Evolutionary conservation across 2,888 invertebrate species (phyloP).

Genomic region (Elmis aenea): DNA sequence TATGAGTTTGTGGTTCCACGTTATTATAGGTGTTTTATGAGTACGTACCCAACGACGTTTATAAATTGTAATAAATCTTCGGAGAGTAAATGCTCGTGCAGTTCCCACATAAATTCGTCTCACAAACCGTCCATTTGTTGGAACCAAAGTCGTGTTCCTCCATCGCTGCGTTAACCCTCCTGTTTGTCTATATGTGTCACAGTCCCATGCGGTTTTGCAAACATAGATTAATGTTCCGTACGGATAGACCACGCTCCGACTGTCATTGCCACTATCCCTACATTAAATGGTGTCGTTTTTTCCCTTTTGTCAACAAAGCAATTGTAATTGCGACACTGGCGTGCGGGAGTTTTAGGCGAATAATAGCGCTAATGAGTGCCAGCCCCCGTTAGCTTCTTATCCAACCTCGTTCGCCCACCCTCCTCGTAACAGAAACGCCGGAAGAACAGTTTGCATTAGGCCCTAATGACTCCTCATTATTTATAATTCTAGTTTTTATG

Average conservation of each 20-base stretch:
- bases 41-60: conserved; percentile 6
- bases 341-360: conserved; percentile 21
- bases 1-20: too few relatives aligned
- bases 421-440: conserved; percentile 9
- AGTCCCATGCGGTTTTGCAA: conserved; percentile 18
- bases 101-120: conserved; percentile 33
- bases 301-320: conserved; percentile 19
- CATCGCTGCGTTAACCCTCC: conserved; percentile 9
- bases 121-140: conserved; percentile 25
- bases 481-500: conserved; percentile 20
- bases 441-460: conserved; percentile 17
- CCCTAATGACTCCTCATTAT: conserved; percentile 16
- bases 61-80: conserved; percentile 12
- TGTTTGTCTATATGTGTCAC: conserved; percentile 10
- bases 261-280: not conserved
- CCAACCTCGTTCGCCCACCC: conserved; percentile 5
- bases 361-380: conserved; percentile 23
- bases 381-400: conserved; percentile 15
- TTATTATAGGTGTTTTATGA: conserved; percentile 12
- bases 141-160: conserved; percentile 22
- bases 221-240: conserved; percentile 19
- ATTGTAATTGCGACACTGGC: conserved; percentile 19
- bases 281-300: not conserved
- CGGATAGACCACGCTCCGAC: conserved; percentile 6
- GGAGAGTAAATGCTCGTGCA: conserved; percentile 18